Base-by-base conservation (phyloP, 2,113 vertebrate species). In the Forbesichthys agassizii region DNA sequence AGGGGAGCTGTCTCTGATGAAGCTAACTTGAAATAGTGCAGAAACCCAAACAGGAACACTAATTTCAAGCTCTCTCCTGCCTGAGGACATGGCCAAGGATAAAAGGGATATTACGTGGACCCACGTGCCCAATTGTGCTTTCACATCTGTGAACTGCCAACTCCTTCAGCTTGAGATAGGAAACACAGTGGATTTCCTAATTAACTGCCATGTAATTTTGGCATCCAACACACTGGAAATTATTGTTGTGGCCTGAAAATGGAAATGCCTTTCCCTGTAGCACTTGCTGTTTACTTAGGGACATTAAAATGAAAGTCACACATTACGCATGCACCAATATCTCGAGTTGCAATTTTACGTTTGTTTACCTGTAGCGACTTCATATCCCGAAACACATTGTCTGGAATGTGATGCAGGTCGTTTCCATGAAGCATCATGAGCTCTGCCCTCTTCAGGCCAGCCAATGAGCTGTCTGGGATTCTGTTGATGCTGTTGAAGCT, bases 381-480 rank as follows among this genome's bases (percentile, higher is more conserved):
- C 9, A 98, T 90, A 75, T 97, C 95, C 80, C 81, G 87, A 78
- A 99, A 92, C 8, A 85, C 94, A 49, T 84, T 91, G 0, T 95
- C 89, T 0, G 94, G 94, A 75, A 99, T 92, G 20, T 86, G 89
- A 42, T 94, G 92, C 65, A 99, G 92, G 70, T 96, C 92, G 77
- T 98, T 99, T 52, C 96, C 95, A 53, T 99, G 97, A 66, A 98
- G 90, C 94, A 98, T 95, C 0, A 99, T 94, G 16, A 99, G 91
- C 82, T 98, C 95, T 76, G 94, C 76, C 75, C 87, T 94, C 60
- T 73, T 85, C 16, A 98, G 88, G 48, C 95, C 95, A 9, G 87
- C 72, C 63, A 99, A 91, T 0, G 96, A 95, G 20, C 75, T 89
- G 52, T 93, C 91, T 0, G 90, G 81, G 73, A 99, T 80, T 33